Percentiles rank a stretch among this genome's conserved stretches.
phyloP scores from a whole-genome alignment of 1,140 invertebrate species.

The Lepidotrigona ventralis region DNA sequence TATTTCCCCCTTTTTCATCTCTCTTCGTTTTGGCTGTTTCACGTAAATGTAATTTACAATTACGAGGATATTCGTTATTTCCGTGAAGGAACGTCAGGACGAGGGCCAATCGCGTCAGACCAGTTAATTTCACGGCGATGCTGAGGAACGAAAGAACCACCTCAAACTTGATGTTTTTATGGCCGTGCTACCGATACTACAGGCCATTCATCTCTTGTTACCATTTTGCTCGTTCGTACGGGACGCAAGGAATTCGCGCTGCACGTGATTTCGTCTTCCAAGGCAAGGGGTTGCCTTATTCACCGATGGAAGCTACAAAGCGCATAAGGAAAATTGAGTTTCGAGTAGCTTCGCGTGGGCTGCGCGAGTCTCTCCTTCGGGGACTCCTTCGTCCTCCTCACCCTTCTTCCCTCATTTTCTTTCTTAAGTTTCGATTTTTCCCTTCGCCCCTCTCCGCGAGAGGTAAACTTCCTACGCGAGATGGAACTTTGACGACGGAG shows the following conservation, averaged over 20 bases:
- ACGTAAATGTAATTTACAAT: background rate
- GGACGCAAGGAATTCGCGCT: background rate
- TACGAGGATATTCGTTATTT: background rate
- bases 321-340: slow-evolving; percentile 62
- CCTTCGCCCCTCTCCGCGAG: background rate
- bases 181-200: background rate
- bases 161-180: background rate
- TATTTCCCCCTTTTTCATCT: too few relatives aligned
- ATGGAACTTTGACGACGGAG: slow-evolving; percentile 32
- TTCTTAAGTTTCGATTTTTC: background rate
- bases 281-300: slow-evolving; percentile 46
- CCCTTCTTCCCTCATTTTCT: background rate
- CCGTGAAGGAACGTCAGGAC: background rate
- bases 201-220: slow-evolving; percentile 1
- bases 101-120: background rate
- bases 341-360: slow-evolving; percentile 37
- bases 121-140: background rate
- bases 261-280: background rate
- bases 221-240: background rate
- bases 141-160: background rate
- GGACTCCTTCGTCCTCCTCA: background rate
- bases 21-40: too few relatives aligned
- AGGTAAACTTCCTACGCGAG: background rate
- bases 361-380: slow-evolving; percentile 11
- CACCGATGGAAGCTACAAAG: slow-evolving; percentile 37